phyloP scores from a whole-genome alignment of 1,140 invertebrate species.

The Plectus sambesii region DNA sequence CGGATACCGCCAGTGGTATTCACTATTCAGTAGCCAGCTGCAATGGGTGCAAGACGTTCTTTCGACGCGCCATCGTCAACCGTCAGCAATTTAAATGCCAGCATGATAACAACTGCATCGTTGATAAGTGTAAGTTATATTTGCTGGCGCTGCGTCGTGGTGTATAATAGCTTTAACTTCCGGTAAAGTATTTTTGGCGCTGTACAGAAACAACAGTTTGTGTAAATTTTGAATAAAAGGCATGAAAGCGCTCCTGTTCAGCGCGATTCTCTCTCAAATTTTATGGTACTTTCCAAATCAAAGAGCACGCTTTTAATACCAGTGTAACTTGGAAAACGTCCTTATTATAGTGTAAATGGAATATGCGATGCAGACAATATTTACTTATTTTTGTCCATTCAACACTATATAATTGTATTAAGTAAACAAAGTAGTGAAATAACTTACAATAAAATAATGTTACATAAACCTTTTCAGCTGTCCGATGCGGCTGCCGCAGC shows the following conservation, averaged over 20 bases:
- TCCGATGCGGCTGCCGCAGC: constrained; percentile 21
- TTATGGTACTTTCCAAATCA: constrained; percentile 1
- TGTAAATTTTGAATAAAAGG: too few species aligned
- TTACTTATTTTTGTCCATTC: too few species aligned
- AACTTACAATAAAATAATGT: constrained; percentile 1
- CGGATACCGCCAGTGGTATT: too few species aligned
- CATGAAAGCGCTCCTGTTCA: background rate
- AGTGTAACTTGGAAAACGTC: constrained; percentile 3
- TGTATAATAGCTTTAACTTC: too few species aligned
- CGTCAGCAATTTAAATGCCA: constrained; percentile 24
- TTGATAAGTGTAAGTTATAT: constrained; percentile 18
- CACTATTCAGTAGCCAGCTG: too few species aligned
- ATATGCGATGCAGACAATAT: constrained; percentile 3
- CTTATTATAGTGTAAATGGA: constrained; percentile 1
- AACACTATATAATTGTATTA: too few species aligned
- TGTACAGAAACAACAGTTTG: too few species aligned
- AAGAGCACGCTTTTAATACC: constrained; percentile 7
- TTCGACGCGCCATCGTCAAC: too few species aligned
- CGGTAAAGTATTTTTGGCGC: too few species aligned
- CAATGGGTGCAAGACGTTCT: too few species aligned
- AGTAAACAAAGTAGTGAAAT: constrained; percentile 8
- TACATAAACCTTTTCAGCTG: constrained; percentile 11
- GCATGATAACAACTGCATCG: constrained; percentile 17
- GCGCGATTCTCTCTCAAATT: background rate
- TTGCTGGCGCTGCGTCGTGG: background rate